Evolutionary conservation across 2,113 vertebrate species (phyloP), one percentile per base, ranked within the genome.

Genomic region (Sclerurus mexicanus): DNA sequence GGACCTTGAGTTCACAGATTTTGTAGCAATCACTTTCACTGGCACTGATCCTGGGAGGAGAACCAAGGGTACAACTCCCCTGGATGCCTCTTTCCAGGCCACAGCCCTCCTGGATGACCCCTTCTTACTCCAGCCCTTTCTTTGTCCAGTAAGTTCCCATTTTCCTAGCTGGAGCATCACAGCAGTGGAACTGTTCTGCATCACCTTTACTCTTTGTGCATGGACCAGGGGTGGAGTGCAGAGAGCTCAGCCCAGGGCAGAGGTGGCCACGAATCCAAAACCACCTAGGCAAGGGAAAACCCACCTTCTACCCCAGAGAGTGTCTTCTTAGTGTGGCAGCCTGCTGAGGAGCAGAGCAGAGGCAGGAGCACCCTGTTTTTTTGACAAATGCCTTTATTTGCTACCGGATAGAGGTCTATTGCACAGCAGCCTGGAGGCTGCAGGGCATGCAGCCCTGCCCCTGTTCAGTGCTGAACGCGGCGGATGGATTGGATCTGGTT

Each of bases 401-500:
- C 95, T 96, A 96, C 90, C 12, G 4, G 93, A 77, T 89, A 95
- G 91, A 87, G 91, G 92, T 95, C 95, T 90, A 93, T 96, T 93
- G 91, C 95, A 94, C 86, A 80, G 92, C 90, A 88, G 93, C 80
- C 92, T 14, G n/a, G 80, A 67, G 94, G 78, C 85, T 87, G 93
- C 50, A 37, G 81, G 85, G 81, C 42, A 1, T 3, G 2, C 5
- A 16, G 90, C 93, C 71, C 83, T 79, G 94, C 76, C 72, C 37
- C 86, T 85, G 87, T 96, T 98, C 98, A 99, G 96, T 99, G 99
- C 98, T 99, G 99, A 97, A 99, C 98, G 80, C 99, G 98, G 97
- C 99, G 99, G 94, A 99, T 99, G 97, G 99, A 99, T 98, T 99
- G 99, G 98, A 99, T 98, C 98, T 99, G 99, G 98, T 99, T 99